Conservation (phyloP, 2,113 vertebrate species). For the Copsychus sechellarum region DNA sequence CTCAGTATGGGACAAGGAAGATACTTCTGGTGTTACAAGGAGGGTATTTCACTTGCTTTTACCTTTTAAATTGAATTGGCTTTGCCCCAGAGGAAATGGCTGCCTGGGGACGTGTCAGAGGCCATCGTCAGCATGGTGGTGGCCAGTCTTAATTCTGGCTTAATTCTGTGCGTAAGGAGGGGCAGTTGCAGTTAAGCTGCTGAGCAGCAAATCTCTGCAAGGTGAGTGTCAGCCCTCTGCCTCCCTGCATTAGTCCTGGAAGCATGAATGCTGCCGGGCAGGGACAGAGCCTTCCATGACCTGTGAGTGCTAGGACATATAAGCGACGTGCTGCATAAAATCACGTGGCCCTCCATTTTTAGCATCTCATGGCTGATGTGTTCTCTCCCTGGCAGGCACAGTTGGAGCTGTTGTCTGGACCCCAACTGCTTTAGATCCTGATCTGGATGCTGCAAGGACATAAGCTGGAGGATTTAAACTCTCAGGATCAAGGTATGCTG, state of each 20-base stretch:
- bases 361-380: neutral
- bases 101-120: neutral
- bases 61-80: neutral
- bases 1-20: neutral
- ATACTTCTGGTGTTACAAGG: neutral
- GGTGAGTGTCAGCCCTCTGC: slow-evolving; percentile 23
- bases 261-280: fast-evolving
- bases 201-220: slow-evolving; percentile 44
- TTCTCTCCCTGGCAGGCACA: neutral
- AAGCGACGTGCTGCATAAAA: neutral
- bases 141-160: slow-evolving; percentile 50
- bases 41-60: neutral
- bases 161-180: neutral
- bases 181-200: slow-evolving; percentile 19
- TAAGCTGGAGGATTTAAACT: neutral
- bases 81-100: neutral
- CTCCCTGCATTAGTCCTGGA: neutral
- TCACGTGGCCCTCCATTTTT: neutral
- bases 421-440: neutral
- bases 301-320: neutral
- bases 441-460: neutral
- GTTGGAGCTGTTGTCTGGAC: neutral
- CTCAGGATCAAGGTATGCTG: neutral
- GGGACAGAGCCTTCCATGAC: neutral
- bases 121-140: neutral